Conservation (phyloP, 2,113 vertebrate species). For the Erythrolamprus reginae region DNA sequence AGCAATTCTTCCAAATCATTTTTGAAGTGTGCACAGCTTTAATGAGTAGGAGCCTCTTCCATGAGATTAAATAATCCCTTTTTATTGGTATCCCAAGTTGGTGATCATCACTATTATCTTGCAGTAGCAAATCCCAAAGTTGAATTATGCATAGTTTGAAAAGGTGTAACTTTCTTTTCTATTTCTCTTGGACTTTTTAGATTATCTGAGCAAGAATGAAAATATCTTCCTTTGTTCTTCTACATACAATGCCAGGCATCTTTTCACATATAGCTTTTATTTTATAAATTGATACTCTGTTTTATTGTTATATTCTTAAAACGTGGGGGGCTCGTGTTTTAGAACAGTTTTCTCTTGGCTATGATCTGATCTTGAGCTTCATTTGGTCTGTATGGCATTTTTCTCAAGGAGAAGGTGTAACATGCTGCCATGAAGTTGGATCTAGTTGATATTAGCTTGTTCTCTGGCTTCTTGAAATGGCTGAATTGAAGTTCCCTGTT, state of each 20-base stretch:
- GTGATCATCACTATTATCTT: background rate
- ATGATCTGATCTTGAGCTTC: background rate
- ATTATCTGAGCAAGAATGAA: background rate
- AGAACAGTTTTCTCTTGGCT: background rate
- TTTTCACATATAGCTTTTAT: background rate
- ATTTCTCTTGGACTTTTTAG: background rate
- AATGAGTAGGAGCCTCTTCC: background rate
- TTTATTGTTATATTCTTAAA: background rate
- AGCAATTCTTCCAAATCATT: background rate
- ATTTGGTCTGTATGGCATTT: background rate
- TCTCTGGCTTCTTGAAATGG: background rate
- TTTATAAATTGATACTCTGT: background rate
- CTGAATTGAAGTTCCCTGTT: background rate
- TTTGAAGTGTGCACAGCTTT: background rate
- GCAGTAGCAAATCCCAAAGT: background rate
- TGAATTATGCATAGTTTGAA: background rate
- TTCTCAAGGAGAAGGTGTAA: background rate
- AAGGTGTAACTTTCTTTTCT: background rate
- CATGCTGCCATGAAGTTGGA: background rate
- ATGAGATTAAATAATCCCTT: background rate
- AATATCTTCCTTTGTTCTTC: background rate
- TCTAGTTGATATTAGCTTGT: background rate
- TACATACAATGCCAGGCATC: background rate
- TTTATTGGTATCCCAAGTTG: background rate
- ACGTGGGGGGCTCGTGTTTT: too few relatives aligned